Percentiles rank a stretch among this genome's conserved stretches.
phyloP scores from a whole-genome alignment of 1,140 invertebrate species.

The Chironomus tepperi region DNA sequence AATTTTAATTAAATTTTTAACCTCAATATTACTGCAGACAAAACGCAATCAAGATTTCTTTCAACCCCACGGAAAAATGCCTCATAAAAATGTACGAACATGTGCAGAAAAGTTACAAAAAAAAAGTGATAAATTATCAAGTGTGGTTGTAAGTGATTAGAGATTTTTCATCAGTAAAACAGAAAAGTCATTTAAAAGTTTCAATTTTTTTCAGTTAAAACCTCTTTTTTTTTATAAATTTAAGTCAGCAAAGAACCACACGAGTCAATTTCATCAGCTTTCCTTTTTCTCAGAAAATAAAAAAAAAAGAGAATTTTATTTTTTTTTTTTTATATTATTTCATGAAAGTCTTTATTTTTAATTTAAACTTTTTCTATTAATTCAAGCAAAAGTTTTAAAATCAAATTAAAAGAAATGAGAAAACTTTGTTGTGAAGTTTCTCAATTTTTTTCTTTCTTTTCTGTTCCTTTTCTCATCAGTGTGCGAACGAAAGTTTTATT shows the following conservation, averaged over 20 bases:
- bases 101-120: not conserved
- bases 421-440: constrained; percentile 19
- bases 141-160: constrained; percentile 1
- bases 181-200: not conserved
- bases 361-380: constrained; percentile 24
- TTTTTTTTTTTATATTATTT: not conserved
- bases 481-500: not conserved
- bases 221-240: too few relatives aligned
- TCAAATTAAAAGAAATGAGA: constrained; percentile 24
- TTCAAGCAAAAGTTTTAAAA: constrained; percentile 22
- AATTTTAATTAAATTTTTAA: too few relatives aligned
- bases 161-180: constrained; percentile 7
- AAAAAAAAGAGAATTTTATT: constrained; percentile 11
- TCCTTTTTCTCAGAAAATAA: constrained; percentile 12
- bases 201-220: not conserved
- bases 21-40: too few relatives aligned
- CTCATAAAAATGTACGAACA: too few relatives aligned
- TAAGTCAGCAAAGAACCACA: not conserved
- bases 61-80: too few relatives aligned
- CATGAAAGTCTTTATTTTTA: constrained; percentile 22
- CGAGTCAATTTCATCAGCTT: constrained; percentile 14
- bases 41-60: too few relatives aligned
- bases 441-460: constrained; percentile 8
- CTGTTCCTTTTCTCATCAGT: not conserved
- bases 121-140: constrained; percentile 10